Evolutionary conservation across 2,797 vertebrate genomes (phyloP), one percentile per base, ranked within the genome.

Genomic region (Picus viridis): DNA sequence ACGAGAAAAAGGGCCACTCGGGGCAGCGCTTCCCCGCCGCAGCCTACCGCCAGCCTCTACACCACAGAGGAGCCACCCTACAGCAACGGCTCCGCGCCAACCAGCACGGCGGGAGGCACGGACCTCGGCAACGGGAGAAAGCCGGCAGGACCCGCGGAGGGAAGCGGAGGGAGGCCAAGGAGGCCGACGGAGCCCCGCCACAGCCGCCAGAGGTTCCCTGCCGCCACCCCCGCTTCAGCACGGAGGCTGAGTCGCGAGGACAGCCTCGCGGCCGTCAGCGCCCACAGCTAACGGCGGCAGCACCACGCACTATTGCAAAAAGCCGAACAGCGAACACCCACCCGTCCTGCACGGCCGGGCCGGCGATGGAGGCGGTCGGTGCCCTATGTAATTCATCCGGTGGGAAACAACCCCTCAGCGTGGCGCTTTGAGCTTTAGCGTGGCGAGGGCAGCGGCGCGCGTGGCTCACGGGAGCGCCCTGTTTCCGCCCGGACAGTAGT

Each of bases 361-460:
- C 13, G 12, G 2, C 39, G 10, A 7, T 0, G 14, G 26, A 53
- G 16, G 69, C 20, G 8, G 2, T 7, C 1, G 29, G 61, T n/a
- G 15, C 39, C 6, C 2, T 0, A 0, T 1, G 18, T 64, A 83
- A 79, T 5, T 32, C 58, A 8, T 69, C 91, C 91, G 91, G 63
- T 12, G 10, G 57, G 82, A 65, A 89, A 75, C 82, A 47, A 18
- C 2, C 1, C 6, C 30, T 5, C 12, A 5, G 1, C 11, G 7
- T 5, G 3, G 6, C 32, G 32, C 29, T 23, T 8, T 6, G 22
- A 23, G 32, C n/a, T 17, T 6, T 3, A 34, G 12, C 8, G 10
- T 10, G 17, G 10, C 4, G 3, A 15, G 4, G 16, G 4, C 8
- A 26, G n/a, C 9, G 1, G 18, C 1, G 18, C 5, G 2, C 1